Conservation (phyloP, 1,140 invertebrate species). For the Bombus haemorrhoidalis region DNA sequence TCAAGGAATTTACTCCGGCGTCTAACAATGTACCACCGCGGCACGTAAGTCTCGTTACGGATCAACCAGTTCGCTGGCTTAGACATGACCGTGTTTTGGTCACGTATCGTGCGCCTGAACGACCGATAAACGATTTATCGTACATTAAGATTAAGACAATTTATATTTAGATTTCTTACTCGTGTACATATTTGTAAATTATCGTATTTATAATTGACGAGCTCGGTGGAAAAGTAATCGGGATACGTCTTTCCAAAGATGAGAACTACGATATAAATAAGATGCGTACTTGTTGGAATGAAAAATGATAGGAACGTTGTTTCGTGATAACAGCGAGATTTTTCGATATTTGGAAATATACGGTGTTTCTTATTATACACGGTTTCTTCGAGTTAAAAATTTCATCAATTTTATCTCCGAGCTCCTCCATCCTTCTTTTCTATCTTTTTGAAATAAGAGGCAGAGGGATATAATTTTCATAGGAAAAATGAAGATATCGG, state of each 20-base stretch:
- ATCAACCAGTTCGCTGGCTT: background rate
- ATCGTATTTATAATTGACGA: background rate
- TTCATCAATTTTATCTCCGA: background rate
- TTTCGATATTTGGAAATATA: background rate
- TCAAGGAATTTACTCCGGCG: slow-evolving; percentile 62
- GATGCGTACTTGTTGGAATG: background rate
- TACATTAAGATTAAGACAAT: background rate
- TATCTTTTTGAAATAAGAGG: no score
- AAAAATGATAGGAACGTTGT: rapidly evolving
- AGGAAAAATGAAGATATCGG: background rate
- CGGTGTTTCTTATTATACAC: background rate
- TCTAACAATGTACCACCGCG: slow-evolving; percentile 59
- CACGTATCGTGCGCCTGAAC: background rate
- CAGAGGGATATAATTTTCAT: background rate
- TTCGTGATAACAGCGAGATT: background rate
- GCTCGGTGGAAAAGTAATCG: background rate
- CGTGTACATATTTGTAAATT: background rate
- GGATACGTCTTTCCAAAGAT: background rate
- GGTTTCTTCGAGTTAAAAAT: background rate
- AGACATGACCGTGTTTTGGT: slow-evolving; percentile 30
- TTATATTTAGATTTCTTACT: background rate
- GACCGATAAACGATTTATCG: background rate
- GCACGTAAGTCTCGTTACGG: slow-evolving; percentile 46
- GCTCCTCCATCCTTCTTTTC: background rate
- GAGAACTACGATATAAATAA: background rate